phyloP scores from a whole-genome alignment of 2,888 invertebrate species.

The Leistus spinibarbis region DNA sequence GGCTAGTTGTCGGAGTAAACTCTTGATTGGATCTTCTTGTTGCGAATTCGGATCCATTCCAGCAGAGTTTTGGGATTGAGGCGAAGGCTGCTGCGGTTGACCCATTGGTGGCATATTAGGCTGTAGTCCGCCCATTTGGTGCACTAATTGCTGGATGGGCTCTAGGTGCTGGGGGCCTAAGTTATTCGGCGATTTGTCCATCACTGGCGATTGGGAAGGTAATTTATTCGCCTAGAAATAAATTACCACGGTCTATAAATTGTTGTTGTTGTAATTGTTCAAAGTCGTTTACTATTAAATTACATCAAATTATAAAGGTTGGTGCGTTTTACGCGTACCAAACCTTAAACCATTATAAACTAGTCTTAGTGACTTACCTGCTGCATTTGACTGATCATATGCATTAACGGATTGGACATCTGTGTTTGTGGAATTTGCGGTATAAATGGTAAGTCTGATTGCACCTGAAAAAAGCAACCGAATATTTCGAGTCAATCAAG shows the following conservation, averaged over 20 bases:
- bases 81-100: constrained; percentile 46
- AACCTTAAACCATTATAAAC: too few species aligned
- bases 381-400: constrained; percentile 63
- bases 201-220: constrained; percentile 48
- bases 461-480: constrained; percentile 44
- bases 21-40: constrained; percentile 59
- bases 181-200: constrained; percentile 50
- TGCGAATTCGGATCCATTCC: constrained; percentile 26
- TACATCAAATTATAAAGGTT: too few species aligned
- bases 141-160: constrained; percentile 60
- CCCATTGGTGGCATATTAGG: constrained; percentile 48
- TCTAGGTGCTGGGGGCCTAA: constrained; percentile 54
- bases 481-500: constrained; percentile 3
- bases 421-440: constrained; percentile 52
- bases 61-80: constrained; percentile 37
- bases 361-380: constrained; percentile 53
- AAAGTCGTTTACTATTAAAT: too few species aligned
- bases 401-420: constrained; percentile 61
- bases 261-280: too few species aligned
- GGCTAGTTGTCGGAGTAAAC: constrained; percentile 59
- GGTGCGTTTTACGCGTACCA: too few species aligned
- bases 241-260: not conserved
- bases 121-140: constrained; percentile 61
- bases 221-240: constrained; percentile 52
- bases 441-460: constrained; percentile 52